Base-by-base conservation (phyloP, 2,888 invertebrate species). In the Ashinkailepas kermadecensis region DNA sequence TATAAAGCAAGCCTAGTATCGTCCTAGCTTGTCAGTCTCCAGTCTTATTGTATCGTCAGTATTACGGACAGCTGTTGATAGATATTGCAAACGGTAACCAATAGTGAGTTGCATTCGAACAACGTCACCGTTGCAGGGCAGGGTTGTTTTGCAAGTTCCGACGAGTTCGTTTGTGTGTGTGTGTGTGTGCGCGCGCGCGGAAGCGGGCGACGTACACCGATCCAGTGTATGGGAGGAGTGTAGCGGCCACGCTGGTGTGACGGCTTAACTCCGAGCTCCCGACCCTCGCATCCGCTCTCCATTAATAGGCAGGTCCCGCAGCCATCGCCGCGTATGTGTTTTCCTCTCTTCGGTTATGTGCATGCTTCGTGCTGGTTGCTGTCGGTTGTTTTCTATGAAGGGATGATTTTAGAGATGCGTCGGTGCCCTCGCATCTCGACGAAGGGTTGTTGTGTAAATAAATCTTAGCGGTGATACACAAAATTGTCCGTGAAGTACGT, bases 11-110 rank as follows among this genome's bases (percentile, higher is more conserved):
- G 70, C 70, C 39, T 25, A 39, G 39, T 39, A 39, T 70, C 25
- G 70, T 70, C 70, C 70, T 70, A 70, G 70, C 70, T 70, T 70
- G 70, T 70, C 70, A 39, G 70, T 70, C 70, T 70, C 70, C 70
- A 70, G 70, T 70, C 70, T 70, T 39, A 70, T 70, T 70, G 70
- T 70, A 70, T 70, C 70, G 70, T 70, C 70, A 70, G 70, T 70
- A 70, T 70, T 70, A 70, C 70, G 39, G 70, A 25, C 25, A 39
- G 25, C 70, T 39, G 70, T 70, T 70, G 70, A 25, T 70, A 70
- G 70, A 39, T 13, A 70, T 39, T 39, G 39, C 70, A 25, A 70
- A 70, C 70, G 23, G 25, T 25, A 39, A 70, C 70, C 12, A 39
- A 13, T 39, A 13, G 25, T 15, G 70, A 39, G 12, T 13, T 59